phyloP scores from a whole-genome alignment of 2,888 invertebrate genomes.

The Seladonia tumulorum region DNA sequence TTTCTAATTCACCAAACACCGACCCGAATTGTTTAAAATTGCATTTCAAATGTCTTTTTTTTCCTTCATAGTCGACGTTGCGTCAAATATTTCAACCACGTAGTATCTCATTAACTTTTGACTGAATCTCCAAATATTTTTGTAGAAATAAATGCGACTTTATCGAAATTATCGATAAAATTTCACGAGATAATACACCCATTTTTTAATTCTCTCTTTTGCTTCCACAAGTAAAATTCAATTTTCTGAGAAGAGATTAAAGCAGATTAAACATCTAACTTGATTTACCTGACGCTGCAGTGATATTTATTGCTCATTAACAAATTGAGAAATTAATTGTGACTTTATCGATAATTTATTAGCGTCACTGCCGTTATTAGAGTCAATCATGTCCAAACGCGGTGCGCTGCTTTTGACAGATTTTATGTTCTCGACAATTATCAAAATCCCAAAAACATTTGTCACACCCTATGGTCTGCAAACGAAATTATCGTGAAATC shows the following conservation, averaged over 20 bases:
- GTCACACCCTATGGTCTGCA: too few relatives aligned
- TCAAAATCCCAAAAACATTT: neutral
- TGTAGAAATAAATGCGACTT: neutral
- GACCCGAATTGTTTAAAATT: neutral
- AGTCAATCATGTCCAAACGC: neutral
- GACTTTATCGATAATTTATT: conserved; percentile 1
- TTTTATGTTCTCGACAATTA: neutral
- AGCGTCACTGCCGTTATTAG: neutral
- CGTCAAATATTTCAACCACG: neutral
- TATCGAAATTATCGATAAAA: too few relatives aligned
- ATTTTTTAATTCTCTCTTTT: neutral
- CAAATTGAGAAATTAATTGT: neutral
- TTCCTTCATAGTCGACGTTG: neutral
- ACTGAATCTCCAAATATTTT: neutral
- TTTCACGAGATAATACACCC: too few relatives aligned
- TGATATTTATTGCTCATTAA: neutral
- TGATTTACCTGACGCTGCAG: neutral
- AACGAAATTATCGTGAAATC: neutral
- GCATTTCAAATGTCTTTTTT: neutral
- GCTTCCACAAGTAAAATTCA: neutral
- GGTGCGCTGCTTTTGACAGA: neutral
- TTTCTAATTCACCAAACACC: too few relatives aligned
- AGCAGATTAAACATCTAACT: neutral
- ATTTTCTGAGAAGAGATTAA: neutral
- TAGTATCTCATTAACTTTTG: neutral